Conservation (phyloP, 1,140 invertebrate species). For the Drosophila kohkoa region DNA sequence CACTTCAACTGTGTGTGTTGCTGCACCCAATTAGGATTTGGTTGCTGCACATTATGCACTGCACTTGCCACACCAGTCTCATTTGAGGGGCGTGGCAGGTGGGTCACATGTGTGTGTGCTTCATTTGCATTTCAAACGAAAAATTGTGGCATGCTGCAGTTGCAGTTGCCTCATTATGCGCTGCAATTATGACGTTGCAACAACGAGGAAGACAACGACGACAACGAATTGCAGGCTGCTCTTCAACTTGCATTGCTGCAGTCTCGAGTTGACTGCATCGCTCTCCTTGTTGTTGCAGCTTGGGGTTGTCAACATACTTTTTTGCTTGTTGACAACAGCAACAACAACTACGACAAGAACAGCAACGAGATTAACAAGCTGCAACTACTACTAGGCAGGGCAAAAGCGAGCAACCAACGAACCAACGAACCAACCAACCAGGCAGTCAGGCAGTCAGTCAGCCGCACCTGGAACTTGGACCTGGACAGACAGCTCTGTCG, state of each 20-base stretch:
- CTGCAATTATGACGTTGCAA: conserved; percentile 78
- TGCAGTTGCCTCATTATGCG: conserved; percentile 72
- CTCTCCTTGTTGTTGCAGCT: conserved; percentile 39
- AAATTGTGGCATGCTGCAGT: conserved; percentile 52
- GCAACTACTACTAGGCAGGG: conserved; percentile 75
- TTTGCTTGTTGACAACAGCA: conserved; percentile 62
- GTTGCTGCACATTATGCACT: conserved; percentile 59
- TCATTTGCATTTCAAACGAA: conserved; percentile 79
- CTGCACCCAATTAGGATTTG: conserved; percentile 70
- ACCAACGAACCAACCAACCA: conserved; percentile 47
- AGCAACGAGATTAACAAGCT: conserved; percentile 76
- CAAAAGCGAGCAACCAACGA: conserved; percentile 60
- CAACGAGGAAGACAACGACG: conserved; percentile 62
- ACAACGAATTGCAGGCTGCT: conserved; percentile 56
- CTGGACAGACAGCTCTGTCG: conserved; percentile 30
- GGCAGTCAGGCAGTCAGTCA: conserved; percentile 30
- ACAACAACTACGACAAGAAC: conserved; percentile 37
- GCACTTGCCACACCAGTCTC: conserved; percentile 52
- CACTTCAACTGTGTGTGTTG: conserved; percentile 48
- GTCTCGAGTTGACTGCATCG: conserved; percentile 56
- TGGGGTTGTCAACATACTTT: conserved; percentile 63
- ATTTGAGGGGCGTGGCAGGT: conserved; percentile 55
- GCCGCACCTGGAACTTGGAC: conserved; percentile 38
- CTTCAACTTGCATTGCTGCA: conserved; percentile 62
- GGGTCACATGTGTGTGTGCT: conserved; percentile 35